phyloP scores from a whole-genome alignment of 1,140 invertebrate genomes.

The Drosophila serrata region DNA sequence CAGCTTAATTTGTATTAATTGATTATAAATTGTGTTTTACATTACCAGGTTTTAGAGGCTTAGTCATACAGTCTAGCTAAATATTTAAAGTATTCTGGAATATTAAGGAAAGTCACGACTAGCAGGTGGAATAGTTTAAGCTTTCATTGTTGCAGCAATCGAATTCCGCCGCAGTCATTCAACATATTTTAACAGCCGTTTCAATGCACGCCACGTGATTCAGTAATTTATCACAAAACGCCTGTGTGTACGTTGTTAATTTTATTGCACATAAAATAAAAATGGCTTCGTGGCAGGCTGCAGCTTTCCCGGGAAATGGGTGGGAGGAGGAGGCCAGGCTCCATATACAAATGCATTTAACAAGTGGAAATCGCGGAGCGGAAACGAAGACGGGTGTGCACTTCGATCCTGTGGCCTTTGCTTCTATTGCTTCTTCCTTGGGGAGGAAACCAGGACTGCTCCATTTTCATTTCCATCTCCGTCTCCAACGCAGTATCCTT shows the following conservation, averaged over 20 bases:
- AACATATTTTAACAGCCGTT: conserved; percentile 80
- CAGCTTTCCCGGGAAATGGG: neutral
- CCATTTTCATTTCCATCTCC: conserved; percentile 12
- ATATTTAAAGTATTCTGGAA: conserved; percentile 5
- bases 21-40: neutral
- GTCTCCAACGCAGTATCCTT: conserved; percentile 14
- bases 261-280: conserved; percentile 84
- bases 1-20: neutral
- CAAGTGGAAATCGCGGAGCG: conserved; percentile 66
- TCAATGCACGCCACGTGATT: conserved; percentile 81
- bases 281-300: conserved; percentile 27
- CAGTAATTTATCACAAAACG: conserved; percentile 84
- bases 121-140: conserved; percentile 33
- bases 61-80: neutral
- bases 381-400: conserved; percentile 32
- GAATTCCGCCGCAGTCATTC: conserved; percentile 64
- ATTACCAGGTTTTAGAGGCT: too few relatives aligned
- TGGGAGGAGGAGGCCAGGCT: conserved; percentile 17
- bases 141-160: conserved; percentile 21
- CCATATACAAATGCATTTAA: conserved; percentile 81
- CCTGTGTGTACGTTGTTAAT: conserved; percentile 84
- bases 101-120: conserved; percentile 18
- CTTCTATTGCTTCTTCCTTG: conserved; percentile 38
- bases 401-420: conserved; percentile 29
- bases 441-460: neutral